These are phyloP conservation scores for Osedax fenrisi DNA, from an alignment of 2,888 invertebrate species.

Conservation along the genomic window DNA sequence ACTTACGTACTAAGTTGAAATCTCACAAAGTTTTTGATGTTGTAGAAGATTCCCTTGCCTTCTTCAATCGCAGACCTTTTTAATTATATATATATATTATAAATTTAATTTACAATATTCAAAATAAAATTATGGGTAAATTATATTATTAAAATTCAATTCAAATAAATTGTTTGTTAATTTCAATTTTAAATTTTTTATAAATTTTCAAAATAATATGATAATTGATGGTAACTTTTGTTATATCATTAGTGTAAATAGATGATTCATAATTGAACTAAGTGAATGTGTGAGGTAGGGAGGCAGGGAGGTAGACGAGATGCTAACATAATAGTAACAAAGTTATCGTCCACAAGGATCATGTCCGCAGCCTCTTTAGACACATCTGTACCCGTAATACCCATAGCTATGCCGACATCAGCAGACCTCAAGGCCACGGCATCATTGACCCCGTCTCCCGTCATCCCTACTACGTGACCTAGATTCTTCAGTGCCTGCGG, in stretches of 20 bases:
- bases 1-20: constrained; percentile 79
- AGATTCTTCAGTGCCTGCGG: constrained; percentile 69
- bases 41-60: constrained; percentile 97
- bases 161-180: too few relatives aligned
- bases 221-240: too few relatives aligned
- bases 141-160: too few relatives aligned
- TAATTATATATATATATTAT: too few relatives aligned
- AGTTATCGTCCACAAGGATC: constrained; percentile 96
- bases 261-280: too few relatives aligned
- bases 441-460: constrained; percentile 97
- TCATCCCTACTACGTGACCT: constrained; percentile 94
- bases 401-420: constrained; percentile 95
- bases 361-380: constrained; percentile 99
- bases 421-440: constrained; percentile 92
- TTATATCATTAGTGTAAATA: too few relatives aligned
- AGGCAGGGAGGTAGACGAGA: background rate
- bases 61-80: constrained; percentile 85
- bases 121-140: too few relatives aligned
- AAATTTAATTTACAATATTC: too few relatives aligned
- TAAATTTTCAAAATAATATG: too few relatives aligned
- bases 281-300: background rate
- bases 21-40: constrained; percentile 97
- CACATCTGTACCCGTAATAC: constrained; percentile 78
- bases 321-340: constrained; percentile 77
- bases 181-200: too few relatives aligned